Evolutionary conservation across 2,888 invertebrate genomes (phyloP).

Genomic region (Pseudolycoriella hygida): DNA sequence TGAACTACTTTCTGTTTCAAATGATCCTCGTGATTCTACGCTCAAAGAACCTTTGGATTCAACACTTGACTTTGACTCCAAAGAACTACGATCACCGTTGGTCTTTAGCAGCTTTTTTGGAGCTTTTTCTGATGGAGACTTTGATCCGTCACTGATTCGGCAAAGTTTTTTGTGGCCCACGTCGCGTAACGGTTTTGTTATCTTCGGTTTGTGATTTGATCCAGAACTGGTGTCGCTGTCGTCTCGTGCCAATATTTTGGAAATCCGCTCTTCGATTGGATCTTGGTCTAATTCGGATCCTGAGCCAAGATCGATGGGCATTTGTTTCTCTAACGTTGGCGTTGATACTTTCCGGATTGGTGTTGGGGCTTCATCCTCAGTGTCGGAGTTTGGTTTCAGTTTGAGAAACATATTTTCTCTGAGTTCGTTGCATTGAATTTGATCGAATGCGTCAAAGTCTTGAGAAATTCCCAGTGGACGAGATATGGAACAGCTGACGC

Average conservation of each 20-base stretch:
- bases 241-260: conserved; percentile 25
- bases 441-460: conserved; percentile 46
- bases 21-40: conserved; percentile 49
- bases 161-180: conserved; percentile 28
- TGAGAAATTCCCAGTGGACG: conserved; percentile 62
- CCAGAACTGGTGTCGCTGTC: conserved; percentile 43
- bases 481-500: conserved; percentile 62
- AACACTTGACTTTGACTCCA: conserved; percentile 40
- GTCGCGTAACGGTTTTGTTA: conserved; percentile 25
- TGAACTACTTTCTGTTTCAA: conserved; percentile 57
- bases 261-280: conserved; percentile 30
- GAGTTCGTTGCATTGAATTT: conserved; percentile 36
- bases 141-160: conserved; percentile 29
- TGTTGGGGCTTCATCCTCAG: conserved; percentile 24
- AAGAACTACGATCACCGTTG: conserved; percentile 26
- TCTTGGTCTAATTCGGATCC: conserved; percentile 35
- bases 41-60: conserved; percentile 44
- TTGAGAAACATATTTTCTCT: conserved; percentile 40
- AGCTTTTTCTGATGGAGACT: background rate
- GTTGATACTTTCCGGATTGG: conserved; percentile 35
- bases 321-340: conserved; percentile 44
- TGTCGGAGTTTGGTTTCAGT: conserved; percentile 33
- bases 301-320: conserved; percentile 41
- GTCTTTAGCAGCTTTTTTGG: conserved; percentile 16
- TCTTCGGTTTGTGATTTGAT: conserved; percentile 29